phyloP scores from a whole-genome alignment of 2,113 vertebrate species.

The Barnardius zonarius region DNA sequence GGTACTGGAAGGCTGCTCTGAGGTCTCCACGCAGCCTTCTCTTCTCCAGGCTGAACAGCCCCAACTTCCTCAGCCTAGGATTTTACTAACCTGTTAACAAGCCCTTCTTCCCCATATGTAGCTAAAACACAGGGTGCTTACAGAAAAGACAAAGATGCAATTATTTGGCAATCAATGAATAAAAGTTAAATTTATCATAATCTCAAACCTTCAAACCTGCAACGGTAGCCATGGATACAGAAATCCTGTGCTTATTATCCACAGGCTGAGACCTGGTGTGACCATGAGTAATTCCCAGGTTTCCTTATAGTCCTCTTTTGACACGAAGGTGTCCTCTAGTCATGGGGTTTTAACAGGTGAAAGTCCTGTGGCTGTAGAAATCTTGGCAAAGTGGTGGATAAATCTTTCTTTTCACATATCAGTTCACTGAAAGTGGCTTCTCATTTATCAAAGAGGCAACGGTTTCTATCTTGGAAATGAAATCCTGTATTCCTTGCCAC shows the following conservation, averaged over 20 bases:
- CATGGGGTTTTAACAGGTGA: not conserved
- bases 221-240: not conserved
- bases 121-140: not conserved
- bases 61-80: too few species aligned
- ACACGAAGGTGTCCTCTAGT: not conserved
- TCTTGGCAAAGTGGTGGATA: not conserved
- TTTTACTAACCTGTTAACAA: not conserved
- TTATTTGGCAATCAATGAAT: not conserved
- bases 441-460: not conserved
- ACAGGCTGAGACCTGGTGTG: not conserved
- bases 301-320: not conserved
- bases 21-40: too few species aligned
- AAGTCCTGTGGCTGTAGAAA: not conserved
- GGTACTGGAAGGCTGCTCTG: too few species aligned
- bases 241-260: not conserved
- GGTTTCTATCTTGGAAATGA: not conserved
- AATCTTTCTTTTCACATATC: not conserved
- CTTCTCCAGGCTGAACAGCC: too few species aligned
- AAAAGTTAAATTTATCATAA: not conserved
- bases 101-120: not conserved
- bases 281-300: not conserved
- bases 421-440: not conserved
- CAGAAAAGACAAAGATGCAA: not conserved
- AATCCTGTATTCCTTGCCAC: not conserved
- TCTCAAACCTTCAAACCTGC: not conserved